Percentiles rank a stretch among this genome's conserved stretches.
Conservation (phyloP, 2,888 invertebrate species). For the Nomada fabriciana region DNA sequence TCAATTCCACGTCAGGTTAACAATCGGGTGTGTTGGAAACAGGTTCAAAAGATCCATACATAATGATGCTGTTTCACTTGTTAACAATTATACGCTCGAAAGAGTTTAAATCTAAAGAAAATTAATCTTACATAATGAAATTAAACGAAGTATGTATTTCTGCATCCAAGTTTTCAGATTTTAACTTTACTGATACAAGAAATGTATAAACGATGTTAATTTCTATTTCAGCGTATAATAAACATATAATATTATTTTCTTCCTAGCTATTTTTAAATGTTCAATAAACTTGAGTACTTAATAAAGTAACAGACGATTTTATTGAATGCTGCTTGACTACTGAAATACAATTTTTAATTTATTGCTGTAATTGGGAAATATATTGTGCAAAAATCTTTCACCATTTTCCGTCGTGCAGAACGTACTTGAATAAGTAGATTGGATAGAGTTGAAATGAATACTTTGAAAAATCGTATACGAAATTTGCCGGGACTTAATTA, state of each 20-base stretch:
- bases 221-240: not conserved
- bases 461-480: not conserved
- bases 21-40: slow-evolving; percentile 53
- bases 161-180: not conserved
- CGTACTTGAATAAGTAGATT: not conserved
- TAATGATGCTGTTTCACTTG: not conserved
- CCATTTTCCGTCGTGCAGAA: slow-evolving; percentile 34
- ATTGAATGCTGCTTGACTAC: no score
- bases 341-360: not conserved
- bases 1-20: slow-evolving; percentile 67
- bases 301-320: no score
- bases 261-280: not conserved
- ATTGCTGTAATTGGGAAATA: not conserved
- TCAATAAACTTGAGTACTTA: not conserved
- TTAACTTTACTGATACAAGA: not conserved
- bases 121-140: slow-evolving; percentile 34
- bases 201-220: not conserved
- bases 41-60: slow-evolving; percentile 28
- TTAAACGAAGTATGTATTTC: not conserved
- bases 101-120: slow-evolving; percentile 3
- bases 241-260: not conserved
- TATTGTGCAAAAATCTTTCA: slow-evolving; percentile 1
- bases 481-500: not conserved
- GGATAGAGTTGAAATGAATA: not conserved
- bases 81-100: not conserved